phyloP scores from a whole-genome alignment of 2,888 invertebrate species.

The Autographa pulchrina region DNA sequence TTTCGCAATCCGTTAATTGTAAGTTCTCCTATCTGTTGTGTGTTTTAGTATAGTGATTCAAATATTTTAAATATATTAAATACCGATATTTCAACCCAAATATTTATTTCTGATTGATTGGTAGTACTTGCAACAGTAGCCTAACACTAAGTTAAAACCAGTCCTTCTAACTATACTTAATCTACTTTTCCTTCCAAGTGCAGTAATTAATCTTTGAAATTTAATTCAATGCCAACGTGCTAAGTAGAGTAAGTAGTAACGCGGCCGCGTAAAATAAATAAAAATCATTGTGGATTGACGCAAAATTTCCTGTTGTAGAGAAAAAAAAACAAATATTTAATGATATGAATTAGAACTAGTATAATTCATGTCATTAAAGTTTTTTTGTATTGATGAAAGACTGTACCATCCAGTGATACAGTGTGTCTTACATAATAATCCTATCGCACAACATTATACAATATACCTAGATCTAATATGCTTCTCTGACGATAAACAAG shows the following conservation, averaged over 20 bases:
- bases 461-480: not conserved
- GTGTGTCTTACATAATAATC: not conserved
- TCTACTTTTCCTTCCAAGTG: not conserved
- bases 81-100: too few species aligned
- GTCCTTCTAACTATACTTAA: not conserved
- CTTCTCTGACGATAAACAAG: not conserved
- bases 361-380: too few species aligned
- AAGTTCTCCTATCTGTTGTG: too few species aligned
- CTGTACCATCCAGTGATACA: too few species aligned
- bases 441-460: too few species aligned
- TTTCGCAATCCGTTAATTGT: too few species aligned
- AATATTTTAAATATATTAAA: too few species aligned
- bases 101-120: not conserved
- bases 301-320: not conserved
- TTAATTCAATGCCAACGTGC: constrained; percentile 3
- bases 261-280: not conserved
- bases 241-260: not conserved
- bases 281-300: not conserved
- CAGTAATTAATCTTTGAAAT: not conserved
- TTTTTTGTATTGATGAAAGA: too few species aligned
- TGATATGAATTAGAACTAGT: not conserved
- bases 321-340: not conserved
- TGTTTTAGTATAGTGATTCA: too few species aligned
- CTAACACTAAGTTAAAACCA: not conserved
- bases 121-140: not conserved